Conservation (phyloP, 1,140 invertebrate genomes). For the Penaeus indicus region DNA sequence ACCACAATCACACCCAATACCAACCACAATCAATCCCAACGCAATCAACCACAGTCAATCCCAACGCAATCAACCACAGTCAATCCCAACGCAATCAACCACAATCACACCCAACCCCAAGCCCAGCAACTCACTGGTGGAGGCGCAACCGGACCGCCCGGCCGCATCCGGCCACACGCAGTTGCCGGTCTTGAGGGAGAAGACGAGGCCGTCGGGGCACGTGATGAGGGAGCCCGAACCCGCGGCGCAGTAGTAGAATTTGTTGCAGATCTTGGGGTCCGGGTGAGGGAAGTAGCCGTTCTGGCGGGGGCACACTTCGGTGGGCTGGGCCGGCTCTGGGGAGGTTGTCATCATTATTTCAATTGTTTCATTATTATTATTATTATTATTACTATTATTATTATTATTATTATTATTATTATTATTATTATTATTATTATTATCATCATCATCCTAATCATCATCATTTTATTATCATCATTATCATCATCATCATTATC, state of each 20-base stretch:
- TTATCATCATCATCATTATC: no score
- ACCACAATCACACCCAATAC: no score
- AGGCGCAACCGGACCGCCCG: slow-evolving; percentile 80
- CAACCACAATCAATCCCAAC: no score
- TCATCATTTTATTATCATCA: no score
- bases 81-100: no score
- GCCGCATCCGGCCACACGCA: slow-evolving; percentile 90
- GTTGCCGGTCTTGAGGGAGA: slow-evolving; percentile 86
- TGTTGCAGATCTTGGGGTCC: slow-evolving; percentile 82
- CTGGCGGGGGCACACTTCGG: slow-evolving; percentile 79
- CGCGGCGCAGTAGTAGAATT: slow-evolving; percentile 91
- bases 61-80: no score
- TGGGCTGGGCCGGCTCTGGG: slow-evolving; percentile 48
- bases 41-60: no score
- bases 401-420: no score
- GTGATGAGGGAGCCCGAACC: slow-evolving; percentile 83
- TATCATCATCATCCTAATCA: no score
- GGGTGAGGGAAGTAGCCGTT: slow-evolving; percentile 93
- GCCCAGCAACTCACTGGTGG: slow-evolving; percentile 67
- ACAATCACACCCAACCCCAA: no score
- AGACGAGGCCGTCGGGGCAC: slow-evolving; percentile 88
- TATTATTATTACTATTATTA: neutral
- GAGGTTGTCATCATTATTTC: neutral
- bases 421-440: no score
- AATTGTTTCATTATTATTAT: neutral